Percentiles rank a stretch among this genome's conserved stretches.
Conservation (phyloP, 2,888 invertebrate genomes). For the Blera fallax region DNA sequence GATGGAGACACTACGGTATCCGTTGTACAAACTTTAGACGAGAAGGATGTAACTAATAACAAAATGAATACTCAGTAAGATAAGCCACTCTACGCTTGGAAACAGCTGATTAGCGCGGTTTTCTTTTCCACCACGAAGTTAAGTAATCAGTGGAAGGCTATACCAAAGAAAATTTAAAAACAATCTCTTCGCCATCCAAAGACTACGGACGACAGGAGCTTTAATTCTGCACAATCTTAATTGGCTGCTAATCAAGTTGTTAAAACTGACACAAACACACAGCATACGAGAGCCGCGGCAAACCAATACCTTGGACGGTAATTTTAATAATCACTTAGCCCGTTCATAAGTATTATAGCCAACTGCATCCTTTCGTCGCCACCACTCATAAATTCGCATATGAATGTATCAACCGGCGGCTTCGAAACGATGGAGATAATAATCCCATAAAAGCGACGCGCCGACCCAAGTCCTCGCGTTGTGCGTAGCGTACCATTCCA, state of each 20-base stretch:
- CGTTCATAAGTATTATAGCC: neutral
- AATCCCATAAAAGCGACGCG: slow-evolving; percentile 54
- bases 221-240: slow-evolving; percentile 52
- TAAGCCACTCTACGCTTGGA: neutral
- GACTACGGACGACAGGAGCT: neutral
- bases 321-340: slow-evolving; percentile 56
- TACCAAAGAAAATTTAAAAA: neutral
- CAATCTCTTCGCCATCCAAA: neutral
- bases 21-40: too few species aligned
- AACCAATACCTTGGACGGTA: neutral
- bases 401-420: slow-evolving; percentile 20
- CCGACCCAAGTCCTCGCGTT: neutral
- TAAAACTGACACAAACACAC: slow-evolving; percentile 35
- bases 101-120: too few species aligned
- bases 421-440: slow-evolving; percentile 56
- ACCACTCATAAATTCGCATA: slow-evolving; percentile 56
- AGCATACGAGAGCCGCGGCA: neutral
- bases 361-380: slow-evolving; percentile 18
- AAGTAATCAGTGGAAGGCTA: neutral
- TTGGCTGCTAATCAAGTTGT: slow-evolving; percentile 71
- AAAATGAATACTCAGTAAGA: too few species aligned
- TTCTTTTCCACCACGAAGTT: too few species aligned
- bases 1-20: too few species aligned
- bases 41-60: too few species aligned
- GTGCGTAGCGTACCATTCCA: neutral